phyloP scores from a whole-genome alignment of 2,797 vertebrate species.

The Lagodon rhomboides region DNA sequence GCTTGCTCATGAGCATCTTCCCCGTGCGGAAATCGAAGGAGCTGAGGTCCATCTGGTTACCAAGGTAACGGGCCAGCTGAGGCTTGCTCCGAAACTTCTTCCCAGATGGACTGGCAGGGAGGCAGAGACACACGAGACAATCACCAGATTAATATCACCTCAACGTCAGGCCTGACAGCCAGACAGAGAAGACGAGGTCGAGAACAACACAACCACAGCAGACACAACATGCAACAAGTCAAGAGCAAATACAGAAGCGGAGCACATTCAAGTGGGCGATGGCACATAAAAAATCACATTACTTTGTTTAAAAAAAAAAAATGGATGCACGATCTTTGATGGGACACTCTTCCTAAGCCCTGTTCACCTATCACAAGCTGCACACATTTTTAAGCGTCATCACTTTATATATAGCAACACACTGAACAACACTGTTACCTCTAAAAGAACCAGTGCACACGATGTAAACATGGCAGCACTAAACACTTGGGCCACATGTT shows the following conservation, averaged over 20 bases:
- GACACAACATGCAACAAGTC: slow-evolving; percentile 77
- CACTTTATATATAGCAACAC: slow-evolving; percentile 1
- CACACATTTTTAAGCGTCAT: slow-evolving; percentile 23
- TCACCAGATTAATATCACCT: not conserved
- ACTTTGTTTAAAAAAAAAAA: slow-evolving; percentile 35
- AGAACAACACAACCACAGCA: slow-evolving; percentile 35
- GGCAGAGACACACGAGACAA: slow-evolving; percentile 44
- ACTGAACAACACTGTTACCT: slow-evolving; percentile 3
- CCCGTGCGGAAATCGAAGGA: slow-evolving; percentile 98
- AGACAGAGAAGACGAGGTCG: slow-evolving; percentile 12
- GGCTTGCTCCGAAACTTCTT: slow-evolving; percentile 99
- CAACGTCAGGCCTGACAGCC: slow-evolving; percentile 12
- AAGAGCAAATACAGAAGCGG: slow-evolving; percentile 46
- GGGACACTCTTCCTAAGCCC: slow-evolving; percentile 13
- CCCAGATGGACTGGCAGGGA: slow-evolving; percentile 92
- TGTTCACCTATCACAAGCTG: slow-evolving; percentile 8
- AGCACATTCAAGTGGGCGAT: slow-evolving; percentile 63
- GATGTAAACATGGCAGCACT: slow-evolving; percentile 50
- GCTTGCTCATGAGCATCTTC: slow-evolving; percentile 97
- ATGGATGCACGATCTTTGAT: slow-evolving; percentile 61
- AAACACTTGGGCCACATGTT: slow-evolving; percentile 55
- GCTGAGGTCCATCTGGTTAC: slow-evolving; percentile 98
- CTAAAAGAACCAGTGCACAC: slow-evolving; percentile 20
- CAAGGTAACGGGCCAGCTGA: slow-evolving; percentile 98
- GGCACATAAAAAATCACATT: slow-evolving; percentile 44